These are phyloP conservation scores for Holacanthus passer DNA, from an alignment of 2,113 vertebrate genomes.

Conservation along the genomic window DNA sequence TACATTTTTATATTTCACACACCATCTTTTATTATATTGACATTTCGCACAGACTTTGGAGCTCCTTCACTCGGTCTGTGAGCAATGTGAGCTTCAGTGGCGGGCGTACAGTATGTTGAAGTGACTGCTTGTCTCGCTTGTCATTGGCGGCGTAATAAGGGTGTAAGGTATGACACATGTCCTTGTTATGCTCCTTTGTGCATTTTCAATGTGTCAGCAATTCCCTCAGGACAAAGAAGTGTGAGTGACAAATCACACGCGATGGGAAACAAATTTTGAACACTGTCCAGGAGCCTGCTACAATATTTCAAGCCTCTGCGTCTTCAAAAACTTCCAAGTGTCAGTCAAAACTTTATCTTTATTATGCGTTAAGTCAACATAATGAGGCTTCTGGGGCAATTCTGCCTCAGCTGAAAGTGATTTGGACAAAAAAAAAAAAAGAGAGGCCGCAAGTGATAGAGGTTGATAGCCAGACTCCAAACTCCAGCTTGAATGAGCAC, in stretches of 20 bases:
- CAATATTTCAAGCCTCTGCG: constrained; percentile 15
- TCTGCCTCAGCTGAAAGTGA: constrained; percentile 11
- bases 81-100: constrained; percentile 46
- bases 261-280: constrained; percentile 72
- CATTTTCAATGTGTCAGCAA: constrained; percentile 74
- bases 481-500: constrained; percentile 57
- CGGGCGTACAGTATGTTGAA: constrained; percentile 50
- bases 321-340: constrained; percentile 43
- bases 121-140: constrained; percentile 76
- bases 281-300: constrained; percentile 45
- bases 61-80: constrained; percentile 56
- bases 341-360: constrained; percentile 53
- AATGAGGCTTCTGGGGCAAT: constrained; percentile 46
- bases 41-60: constrained; percentile 59
- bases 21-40: constrained; percentile 60
- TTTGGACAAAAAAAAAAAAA: constrained; percentile 21
- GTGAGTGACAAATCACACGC: constrained; percentile 73
- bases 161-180: constrained; percentile 80
- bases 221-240: constrained; percentile 61
- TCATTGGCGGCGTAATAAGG: constrained; percentile 79
- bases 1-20: constrained; percentile 63
- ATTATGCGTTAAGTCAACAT: constrained; percentile 42
- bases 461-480: constrained; percentile 50
- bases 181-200: constrained; percentile 81
- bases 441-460: background rate